Evolutionary conservation across 2,113 vertebrate genomes (phyloP), one percentile per base, ranked within the genome.

Genomic region (Proteles cristata): DNA sequence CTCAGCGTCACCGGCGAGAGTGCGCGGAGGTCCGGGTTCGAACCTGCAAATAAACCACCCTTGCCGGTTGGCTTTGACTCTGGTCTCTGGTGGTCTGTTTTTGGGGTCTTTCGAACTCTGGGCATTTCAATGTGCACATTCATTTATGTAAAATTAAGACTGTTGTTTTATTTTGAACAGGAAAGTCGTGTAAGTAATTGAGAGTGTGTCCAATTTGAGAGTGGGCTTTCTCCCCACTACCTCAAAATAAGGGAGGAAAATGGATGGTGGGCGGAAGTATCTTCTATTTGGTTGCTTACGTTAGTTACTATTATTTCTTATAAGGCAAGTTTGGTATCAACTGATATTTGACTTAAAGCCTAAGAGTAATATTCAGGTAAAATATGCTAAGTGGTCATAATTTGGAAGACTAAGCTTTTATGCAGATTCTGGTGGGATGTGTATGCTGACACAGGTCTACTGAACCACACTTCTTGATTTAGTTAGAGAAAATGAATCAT

Each of bases 291-390:
- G 3, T 39, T n/a, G 16, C 45, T 50, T 69, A 11, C 43, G 3
- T 90, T 69, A 77, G 23, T 48, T 88, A 21, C 23, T 63, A 89
- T 43, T 92, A 65, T 35, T 50, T 39, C 43, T 19, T 39, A 43
- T 14, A 66, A 25, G 28, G 11, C 26, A 88, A 35, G 23, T 10
- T 58, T 33, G 39, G 10, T 7, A 73, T 28, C 33, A 10, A 33
- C 65, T 81, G 68, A 19, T 48, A 63, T 85, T 61, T 96, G 33
- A 94, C 48, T 88, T 83, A 61, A 26, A 94, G n/a, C 17, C 80
- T 81, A 81, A 81, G 35, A 50, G 39, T 93, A 55, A 35, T 81
- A 50, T 58, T 90, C 35, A 48, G 63, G 80, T 50, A 92, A 91
- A 65, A 89, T 93, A 90, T 43, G 33, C 80, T 81, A 43, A 73